Evolutionary conservation across 2,113 vertebrate species (phyloP).

Genomic region (Piaya cayana): DNA sequence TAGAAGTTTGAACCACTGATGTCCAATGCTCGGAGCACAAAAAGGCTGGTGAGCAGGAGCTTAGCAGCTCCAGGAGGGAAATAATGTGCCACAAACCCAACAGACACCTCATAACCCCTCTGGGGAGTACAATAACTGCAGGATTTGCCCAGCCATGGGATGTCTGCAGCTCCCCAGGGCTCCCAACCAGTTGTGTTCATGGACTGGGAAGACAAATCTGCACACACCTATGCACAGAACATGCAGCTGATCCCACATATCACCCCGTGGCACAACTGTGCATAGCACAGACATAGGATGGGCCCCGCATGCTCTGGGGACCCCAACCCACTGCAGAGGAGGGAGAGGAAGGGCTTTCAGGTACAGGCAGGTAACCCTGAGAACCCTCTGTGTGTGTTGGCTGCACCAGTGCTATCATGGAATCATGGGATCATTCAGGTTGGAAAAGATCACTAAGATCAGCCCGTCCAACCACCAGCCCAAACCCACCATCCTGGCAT

Average conservation of each 20-base stretch:
- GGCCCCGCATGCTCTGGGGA: rapidly evolving
- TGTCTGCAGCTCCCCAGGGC: not conserved
- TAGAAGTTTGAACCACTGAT: rapidly evolving
- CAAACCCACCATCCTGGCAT: not conserved
- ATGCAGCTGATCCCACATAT: not conserved
- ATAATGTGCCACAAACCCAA: not conserved
- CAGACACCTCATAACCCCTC: not conserved
- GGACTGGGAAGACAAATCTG: not conserved
- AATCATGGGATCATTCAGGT: too few relatives aligned
- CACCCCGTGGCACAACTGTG: rapidly evolving
- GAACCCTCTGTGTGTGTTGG: not conserved
- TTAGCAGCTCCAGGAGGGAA: not conserved
- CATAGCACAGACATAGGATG: rapidly evolving
- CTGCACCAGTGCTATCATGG: not conserved
- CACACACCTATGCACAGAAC: rapidly evolving
- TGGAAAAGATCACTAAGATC: too few relatives aligned
- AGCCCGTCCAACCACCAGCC: too few relatives aligned
- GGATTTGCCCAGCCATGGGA: not conserved
- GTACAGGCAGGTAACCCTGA: too few relatives aligned
- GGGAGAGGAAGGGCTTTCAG: not conserved
- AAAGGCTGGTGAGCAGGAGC: not conserved
- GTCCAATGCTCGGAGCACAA: rapidly evolving
- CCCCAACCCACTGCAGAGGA: not conserved
- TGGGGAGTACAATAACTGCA: not conserved
- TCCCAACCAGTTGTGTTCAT: rapidly evolving